Evolutionary conservation across 2,113 vertebrate species (phyloP).

Genomic region (Nerophis lumbriciformis): DNA sequence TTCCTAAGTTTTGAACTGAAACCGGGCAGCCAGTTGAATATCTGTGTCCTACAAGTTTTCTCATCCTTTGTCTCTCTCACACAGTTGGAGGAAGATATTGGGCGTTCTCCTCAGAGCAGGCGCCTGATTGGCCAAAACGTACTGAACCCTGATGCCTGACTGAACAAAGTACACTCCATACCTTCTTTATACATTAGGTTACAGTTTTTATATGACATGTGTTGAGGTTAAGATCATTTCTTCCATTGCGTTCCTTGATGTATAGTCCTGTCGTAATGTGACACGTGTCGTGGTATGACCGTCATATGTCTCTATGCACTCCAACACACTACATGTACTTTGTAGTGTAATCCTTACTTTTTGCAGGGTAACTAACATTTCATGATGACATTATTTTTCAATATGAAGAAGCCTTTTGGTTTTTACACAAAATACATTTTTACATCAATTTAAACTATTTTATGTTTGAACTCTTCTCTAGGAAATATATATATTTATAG

Average conservation of each 20-base stretch:
- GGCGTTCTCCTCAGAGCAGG: constrained; percentile 45
- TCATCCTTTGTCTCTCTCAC: constrained; percentile 19
- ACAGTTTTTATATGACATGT: neutral
- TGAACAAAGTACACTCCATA: constrained; percentile 2
- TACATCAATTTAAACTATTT: neutral
- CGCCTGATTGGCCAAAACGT: constrained; percentile 54
- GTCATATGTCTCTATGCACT: too few species aligned
- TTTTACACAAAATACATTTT: constrained; percentile 19
- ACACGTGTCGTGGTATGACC: too few species aligned
- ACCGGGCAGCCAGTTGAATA: too few species aligned
- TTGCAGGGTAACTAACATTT: neutral
- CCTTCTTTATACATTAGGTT: neutral
- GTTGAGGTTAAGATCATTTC: neutral
- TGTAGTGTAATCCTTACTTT: neutral
- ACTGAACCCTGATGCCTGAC: constrained; percentile 29
- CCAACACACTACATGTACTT: neutral
- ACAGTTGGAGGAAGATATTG: constrained; percentile 62
- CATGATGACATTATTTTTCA: constrained; percentile 1
- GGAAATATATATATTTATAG: neutral
- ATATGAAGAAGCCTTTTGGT: constrained; percentile 14
- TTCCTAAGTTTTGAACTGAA: too few species aligned
- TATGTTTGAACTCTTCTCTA: constrained; percentile 2
- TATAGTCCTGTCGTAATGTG: neutral
- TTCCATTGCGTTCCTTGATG: neutral
- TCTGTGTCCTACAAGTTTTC: neutral